Conservation (phyloP, 2,888 invertebrate genomes). For the Tridacna gigas region DNA sequence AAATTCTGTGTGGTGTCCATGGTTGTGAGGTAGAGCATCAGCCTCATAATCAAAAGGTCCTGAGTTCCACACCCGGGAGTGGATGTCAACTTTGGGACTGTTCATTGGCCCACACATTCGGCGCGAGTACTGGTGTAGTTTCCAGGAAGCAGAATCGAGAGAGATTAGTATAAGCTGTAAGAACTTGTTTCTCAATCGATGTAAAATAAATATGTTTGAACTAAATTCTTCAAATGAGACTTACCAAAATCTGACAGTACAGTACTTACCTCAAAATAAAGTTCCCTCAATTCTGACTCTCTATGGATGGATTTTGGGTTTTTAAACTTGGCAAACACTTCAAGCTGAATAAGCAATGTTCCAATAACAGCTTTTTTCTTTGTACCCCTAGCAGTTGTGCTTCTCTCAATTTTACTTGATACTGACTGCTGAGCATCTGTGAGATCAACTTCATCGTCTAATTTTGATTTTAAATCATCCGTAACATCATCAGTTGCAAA, state of each 20-base stretch:
- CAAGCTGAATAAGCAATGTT: conserved; percentile 85
- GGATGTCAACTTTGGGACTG: no score
- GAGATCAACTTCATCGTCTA: conserved; percentile 13
- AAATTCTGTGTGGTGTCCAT: no score
- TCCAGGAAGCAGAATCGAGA: no score
- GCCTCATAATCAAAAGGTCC: no score
- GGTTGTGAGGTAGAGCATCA: no score
- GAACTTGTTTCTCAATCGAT: no score
- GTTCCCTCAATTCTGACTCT: conserved; percentile 90
- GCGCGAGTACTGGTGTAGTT: no score
- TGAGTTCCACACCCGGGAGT: no score
- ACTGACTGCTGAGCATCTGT: background rate
- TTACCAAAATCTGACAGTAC: background rate
- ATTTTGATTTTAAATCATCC: conserved; percentile 28
- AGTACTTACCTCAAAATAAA: conserved; percentile 81
- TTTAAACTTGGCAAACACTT: conserved; percentile 91
- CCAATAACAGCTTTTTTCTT: conserved; percentile 62
- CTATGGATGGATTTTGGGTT: conserved; percentile 92
- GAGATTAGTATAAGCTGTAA: no score
- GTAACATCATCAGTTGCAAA: conserved; percentile 14
- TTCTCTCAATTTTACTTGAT: background rate
- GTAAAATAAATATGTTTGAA: no score
- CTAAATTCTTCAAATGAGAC: no score
- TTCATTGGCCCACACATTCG: no score
- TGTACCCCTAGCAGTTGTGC: background rate